Evolutionary conservation across 2,797 vertebrate genomes (phyloP).

Genomic region (Carduelis carduelis): DNA sequence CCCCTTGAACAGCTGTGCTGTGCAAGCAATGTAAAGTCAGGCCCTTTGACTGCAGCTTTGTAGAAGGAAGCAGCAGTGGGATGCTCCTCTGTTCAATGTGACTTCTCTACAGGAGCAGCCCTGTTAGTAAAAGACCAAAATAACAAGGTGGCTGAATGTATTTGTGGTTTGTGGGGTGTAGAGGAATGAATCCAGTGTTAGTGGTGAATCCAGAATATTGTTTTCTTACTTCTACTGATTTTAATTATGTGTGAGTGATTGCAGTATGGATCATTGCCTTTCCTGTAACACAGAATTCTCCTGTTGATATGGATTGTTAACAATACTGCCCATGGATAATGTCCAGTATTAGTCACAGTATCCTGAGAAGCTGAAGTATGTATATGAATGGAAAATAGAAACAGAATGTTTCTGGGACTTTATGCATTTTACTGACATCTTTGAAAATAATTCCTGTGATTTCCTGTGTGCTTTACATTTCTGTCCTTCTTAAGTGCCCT

Average conservation of each 20-base stretch:
- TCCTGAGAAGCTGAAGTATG: background rate
- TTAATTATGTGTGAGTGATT: background rate
- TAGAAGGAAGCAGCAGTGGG: background rate
- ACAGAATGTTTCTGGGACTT: background rate
- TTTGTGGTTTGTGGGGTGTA: fast-evolving
- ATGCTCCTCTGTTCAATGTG: background rate
- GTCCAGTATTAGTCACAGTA: background rate
- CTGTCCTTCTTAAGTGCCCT: background rate
- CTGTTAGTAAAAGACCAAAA: background rate
- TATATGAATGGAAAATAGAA: background rate
- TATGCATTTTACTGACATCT: background rate
- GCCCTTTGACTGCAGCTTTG: background rate
- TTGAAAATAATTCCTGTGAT: background rate
- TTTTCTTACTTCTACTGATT: background rate
- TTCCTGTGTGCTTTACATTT: background rate
- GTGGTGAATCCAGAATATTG: background rate
- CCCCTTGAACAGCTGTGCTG: background rate
- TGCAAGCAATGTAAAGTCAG: background rate
- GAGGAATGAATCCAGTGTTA: background rate
- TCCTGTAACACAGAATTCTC: background rate
- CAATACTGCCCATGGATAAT: fast-evolving
- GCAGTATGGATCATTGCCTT: background rate
- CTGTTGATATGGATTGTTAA: background rate
- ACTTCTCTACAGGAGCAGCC: background rate
- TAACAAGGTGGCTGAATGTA: background rate